Evolutionary conservation across 2,113 vertebrate species (phyloP).

Genomic region (Laterallus jamaicensis): DNA sequence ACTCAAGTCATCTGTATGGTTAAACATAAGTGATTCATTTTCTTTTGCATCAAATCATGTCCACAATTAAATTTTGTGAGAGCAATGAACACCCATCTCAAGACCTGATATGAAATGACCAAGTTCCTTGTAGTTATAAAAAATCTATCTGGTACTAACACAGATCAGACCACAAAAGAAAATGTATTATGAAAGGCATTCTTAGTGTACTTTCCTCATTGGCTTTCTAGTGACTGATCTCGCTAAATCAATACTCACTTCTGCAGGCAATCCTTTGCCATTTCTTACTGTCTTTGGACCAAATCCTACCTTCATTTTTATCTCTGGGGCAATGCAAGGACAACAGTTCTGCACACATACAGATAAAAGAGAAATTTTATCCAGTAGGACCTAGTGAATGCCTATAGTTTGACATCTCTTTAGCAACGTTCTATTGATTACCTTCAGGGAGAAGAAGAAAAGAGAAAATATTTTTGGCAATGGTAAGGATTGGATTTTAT

Average conservation of each 20-base stretch:
- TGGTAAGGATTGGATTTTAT: not conserved
- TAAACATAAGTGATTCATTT: not conserved
- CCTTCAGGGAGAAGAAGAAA: not conserved
- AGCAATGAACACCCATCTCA: not conserved
- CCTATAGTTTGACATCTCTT: not conserved
- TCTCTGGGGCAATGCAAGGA: not conserved
- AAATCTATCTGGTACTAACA: not conserved
- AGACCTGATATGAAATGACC: not conserved
- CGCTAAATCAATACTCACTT: constrained; percentile 34
- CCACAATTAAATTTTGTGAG: not conserved
- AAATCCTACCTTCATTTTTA: not conserved
- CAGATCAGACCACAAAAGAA: constrained; percentile 9
- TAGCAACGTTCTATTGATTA: not conserved
- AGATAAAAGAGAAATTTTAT: not conserved
- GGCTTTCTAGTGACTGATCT: constrained; percentile 26
- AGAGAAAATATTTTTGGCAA: not conserved
- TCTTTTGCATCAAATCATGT: not conserved
- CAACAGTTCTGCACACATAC: not conserved
- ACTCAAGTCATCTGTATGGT: not conserved
- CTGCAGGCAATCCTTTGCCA: not conserved
- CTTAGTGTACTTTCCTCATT: not conserved
- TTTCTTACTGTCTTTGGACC: constrained; percentile 4
- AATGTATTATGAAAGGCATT: not conserved
- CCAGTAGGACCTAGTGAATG: not conserved
- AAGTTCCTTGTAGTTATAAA: not conserved